Conservation (phyloP, 1,140 invertebrate genomes). For the Aphaenogaster floridana region DNA sequence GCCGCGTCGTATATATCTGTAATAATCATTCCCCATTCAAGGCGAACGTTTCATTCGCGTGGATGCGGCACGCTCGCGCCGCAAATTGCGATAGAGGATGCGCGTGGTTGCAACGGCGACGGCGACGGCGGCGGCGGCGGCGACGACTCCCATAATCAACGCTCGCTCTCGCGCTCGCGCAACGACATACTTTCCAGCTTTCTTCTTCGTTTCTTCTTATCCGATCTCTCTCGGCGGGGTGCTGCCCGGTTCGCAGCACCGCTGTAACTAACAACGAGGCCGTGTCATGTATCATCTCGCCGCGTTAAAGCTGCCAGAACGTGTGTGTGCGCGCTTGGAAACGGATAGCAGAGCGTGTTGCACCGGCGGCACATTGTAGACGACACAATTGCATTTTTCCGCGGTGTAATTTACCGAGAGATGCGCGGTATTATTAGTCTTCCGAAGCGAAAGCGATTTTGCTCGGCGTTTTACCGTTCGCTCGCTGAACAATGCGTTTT, state of each 20-base stretch:
- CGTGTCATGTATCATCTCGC: slow-evolving; percentile 54
- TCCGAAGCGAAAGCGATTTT: slow-evolving; percentile 50
- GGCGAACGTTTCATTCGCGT: slow-evolving; percentile 57
- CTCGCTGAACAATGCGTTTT: not conserved
- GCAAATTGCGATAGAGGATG: slow-evolving; percentile 64
- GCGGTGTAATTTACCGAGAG: slow-evolving; percentile 27
- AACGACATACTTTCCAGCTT: slow-evolving; percentile 28
- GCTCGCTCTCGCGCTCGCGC: slow-evolving; percentile 25
- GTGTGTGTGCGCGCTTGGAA: slow-evolving; percentile 22
- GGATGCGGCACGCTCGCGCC: slow-evolving; percentile 31
- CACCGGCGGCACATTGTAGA: slow-evolving; percentile 20
- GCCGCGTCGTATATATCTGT: slow-evolving; percentile 57
- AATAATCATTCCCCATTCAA: slow-evolving; percentile 66
- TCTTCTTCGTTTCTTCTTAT: slow-evolving; percentile 47
- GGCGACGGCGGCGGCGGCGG: not conserved
- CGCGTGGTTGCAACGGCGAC: slow-evolving; percentile 29
- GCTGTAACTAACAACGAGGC: slow-evolving; percentile 54
- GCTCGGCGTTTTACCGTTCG: slow-evolving; percentile 8
- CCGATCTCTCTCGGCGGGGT: slow-evolving; percentile 35
- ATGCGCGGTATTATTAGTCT: slow-evolving; percentile 50
- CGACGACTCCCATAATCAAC: slow-evolving; percentile 38
- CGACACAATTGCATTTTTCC: slow-evolving; percentile 56
- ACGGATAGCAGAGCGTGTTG: slow-evolving; percentile 43
- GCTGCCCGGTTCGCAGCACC: not conserved
- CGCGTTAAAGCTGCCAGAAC: slow-evolving; percentile 37